phyloP scores from a whole-genome alignment of 2,797 vertebrate species.

The Chaunax sp. region DNA sequence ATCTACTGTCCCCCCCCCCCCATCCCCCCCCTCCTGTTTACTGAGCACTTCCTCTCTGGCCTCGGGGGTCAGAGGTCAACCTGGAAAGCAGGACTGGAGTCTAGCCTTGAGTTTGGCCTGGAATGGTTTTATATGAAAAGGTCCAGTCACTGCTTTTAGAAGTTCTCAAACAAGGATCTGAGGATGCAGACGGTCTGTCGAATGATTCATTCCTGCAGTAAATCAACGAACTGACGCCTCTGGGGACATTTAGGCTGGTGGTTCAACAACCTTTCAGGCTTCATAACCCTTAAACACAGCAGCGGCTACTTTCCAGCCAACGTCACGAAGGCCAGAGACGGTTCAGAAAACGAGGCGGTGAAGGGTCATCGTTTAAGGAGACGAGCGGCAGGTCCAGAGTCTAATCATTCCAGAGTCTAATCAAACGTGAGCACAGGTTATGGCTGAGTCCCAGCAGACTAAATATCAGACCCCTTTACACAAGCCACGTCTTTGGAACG shows the following conservation, averaged over 20 bases:
- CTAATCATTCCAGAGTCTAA: too few species aligned
- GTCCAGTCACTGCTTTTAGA: conserved; percentile 10
- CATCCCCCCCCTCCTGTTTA: conserved; percentile 52
- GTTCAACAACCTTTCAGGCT: background rate
- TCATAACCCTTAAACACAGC: background rate
- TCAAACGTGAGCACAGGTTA: too few species aligned
- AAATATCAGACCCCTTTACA: too few species aligned
- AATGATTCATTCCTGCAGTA: conserved; percentile 22
- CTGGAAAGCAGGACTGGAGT: conserved; percentile 47
- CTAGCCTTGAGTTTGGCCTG: conserved; percentile 67
- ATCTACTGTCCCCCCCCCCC: conserved; percentile 69
- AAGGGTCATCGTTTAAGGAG: too few species aligned
- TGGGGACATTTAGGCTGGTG: background rate
- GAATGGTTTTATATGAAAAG: conserved; percentile 16
- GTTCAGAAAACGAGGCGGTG: too few species aligned
- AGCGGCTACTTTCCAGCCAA: background rate
- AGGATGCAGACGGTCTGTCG: conserved; percentile 2
- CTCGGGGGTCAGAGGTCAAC: conserved; percentile 66
- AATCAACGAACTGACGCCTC: background rate
- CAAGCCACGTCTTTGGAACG: too few species aligned
- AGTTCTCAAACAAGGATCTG: conserved; percentile 29
- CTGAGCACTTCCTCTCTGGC: conserved; percentile 72
- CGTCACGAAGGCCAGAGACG: too few species aligned
- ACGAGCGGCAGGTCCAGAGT: too few species aligned
- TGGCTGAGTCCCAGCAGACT: too few species aligned